Evolutionary conservation across 2,888 invertebrate genomes (phyloP), one percentile per base, ranked within the genome.

Genomic region (Nomada hirtipes): DNA sequence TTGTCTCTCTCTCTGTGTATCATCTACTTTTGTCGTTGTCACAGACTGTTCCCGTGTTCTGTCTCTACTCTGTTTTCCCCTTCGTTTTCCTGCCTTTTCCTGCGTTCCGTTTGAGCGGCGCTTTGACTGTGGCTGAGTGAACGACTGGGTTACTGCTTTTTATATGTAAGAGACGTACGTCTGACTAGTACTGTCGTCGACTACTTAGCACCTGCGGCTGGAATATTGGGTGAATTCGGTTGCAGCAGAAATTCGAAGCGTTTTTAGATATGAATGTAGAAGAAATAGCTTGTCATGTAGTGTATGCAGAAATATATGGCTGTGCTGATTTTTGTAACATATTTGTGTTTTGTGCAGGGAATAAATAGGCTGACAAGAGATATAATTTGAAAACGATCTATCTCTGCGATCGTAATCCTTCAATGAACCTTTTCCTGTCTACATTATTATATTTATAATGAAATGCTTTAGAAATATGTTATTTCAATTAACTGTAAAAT

Each of bases 101-200:
- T 18, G 42, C 26, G 20, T 18, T 29, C 0, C 23, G 44, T 47
- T 42, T 26, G 26, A 26, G 1, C 26, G 53, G 42, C 20, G 15
- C 76, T 59, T 76, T 60, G 69, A 53, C 15, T 64, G 42, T 44
- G 82, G 60, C 72, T 52, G 85, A 75, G 71, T 60, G 75, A 76
- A 73, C 68, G 68, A 76, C 73, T 76, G 61, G 63, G 42, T 78
- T 84, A 68, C 78, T 57, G 76, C 78, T 78, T 4, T 47, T 64
- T 70, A 47, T 36, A 36, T 36, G 36, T 20, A 11, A 59, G 44
- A 44, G 52, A 18, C 20, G 4, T 18, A 29, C 23, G 59, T 70
- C 74, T 47, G 65, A 59, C 59, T 42, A 50, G 42, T 42, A 68
- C n/a, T 50, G 61, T 23, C 63, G 52, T 73, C 63, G 36, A 67